Evolutionary conservation across 1,140 invertebrate genomes (phyloP).

Genomic region (Sminthurides bifidus): DNA sequence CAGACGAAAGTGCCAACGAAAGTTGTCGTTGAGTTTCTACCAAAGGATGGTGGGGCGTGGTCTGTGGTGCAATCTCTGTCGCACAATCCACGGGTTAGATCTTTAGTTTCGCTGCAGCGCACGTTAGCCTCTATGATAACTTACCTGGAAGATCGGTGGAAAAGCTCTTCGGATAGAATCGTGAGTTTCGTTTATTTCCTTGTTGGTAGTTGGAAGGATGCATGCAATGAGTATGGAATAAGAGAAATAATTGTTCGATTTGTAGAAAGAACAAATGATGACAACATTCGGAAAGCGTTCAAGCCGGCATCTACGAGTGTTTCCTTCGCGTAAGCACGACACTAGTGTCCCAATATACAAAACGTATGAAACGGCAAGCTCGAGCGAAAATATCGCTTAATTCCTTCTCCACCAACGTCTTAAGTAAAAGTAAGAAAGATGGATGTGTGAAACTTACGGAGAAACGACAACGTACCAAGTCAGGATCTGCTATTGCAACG

Average conservation of each 20-base stretch:
- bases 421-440: constrained; percentile 12
- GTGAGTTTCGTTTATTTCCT: background rate
- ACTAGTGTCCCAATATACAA: constrained; percentile 22
- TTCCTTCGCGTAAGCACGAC: constrained; percentile 14
- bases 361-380: constrained; percentile 21
- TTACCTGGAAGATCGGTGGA: constrained; percentile 68
- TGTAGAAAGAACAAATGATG: constrained; percentile 26
- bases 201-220: background rate
- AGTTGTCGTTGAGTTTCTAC: constrained; percentile 61
- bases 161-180: constrained; percentile 38
- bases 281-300: constrained; percentile 21
- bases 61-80: constrained; percentile 67
- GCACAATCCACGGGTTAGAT: constrained; percentile 77
- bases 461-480: constrained; percentile 18
- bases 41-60: constrained; percentile 66
- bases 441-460: constrained; percentile 5
- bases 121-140: constrained; percentile 57
- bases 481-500: background rate
- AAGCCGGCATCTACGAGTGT: constrained; percentile 16
- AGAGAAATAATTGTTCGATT: constrained; percentile 4
- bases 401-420: constrained; percentile 20
- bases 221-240: no score
- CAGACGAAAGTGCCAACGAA: constrained; percentile 66
- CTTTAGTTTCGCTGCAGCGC: constrained; percentile 61
- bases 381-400: constrained; percentile 26